Evolutionary conservation across 2,888 invertebrate species (phyloP).

Genomic region (Habrosyne pyritoides): DNA sequence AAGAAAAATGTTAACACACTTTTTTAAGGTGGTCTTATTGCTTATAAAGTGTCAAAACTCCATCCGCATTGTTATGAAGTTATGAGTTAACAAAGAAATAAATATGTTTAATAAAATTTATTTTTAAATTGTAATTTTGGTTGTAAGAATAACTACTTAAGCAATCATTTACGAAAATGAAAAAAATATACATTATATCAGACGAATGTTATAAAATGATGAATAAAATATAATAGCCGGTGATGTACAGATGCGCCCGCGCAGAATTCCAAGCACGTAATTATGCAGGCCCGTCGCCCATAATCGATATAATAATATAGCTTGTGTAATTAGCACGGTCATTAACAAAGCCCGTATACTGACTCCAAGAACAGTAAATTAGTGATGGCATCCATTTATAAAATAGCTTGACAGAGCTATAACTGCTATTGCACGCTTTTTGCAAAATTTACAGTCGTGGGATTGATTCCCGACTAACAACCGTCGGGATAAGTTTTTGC

Average conservation of each 20-base stretch:
- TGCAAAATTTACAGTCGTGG: background rate
- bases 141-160: too few relatives aligned
- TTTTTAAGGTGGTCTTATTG: too few relatives aligned
- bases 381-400: background rate
- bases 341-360: background rate
- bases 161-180: too few relatives aligned
- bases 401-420: background rate
- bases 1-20: too few relatives aligned
- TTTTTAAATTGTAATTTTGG: too few relatives aligned
- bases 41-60: too few relatives aligned
- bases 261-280: slow-evolving; percentile 2
- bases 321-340: background rate
- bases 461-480: too few relatives aligned
- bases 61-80: too few relatives aligned
- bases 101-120: too few relatives aligned
- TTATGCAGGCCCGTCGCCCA: background rate
- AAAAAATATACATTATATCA: too few relatives aligned
- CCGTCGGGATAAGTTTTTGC: too few relatives aligned
- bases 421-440: background rate
- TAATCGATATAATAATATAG: background rate
- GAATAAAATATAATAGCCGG: background rate
- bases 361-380: background rate
- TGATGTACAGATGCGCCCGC: background rate
- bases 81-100: too few relatives aligned
- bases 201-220: background rate